Evolutionary conservation across 37 sponge, comb jelly and placozoan genomes (phyloP), one percentile per base, ranked within the genome.

Genomic region (Petrosia ficiformis): DNA sequence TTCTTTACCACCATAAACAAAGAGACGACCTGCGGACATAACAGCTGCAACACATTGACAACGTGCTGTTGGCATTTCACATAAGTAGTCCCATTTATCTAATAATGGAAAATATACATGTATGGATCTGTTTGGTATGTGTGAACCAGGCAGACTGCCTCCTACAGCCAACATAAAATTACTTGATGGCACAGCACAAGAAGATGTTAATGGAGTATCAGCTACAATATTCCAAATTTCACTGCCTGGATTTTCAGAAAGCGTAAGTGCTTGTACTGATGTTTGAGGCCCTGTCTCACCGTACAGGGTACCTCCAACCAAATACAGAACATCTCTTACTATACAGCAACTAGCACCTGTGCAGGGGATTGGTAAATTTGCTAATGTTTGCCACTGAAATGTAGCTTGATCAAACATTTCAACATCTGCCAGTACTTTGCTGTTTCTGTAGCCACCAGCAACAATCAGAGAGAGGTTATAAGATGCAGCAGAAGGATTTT

Each of bases 271-370:
- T 33, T 59, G 77, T 0, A 77, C 72, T 36, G 44, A 41, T n/a
- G 44, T 66, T 35, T 70, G 41, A 8, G 84, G 72, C 14, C 84
- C 84, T 28, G 33, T 63, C 57, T 77, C 84, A 8, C 77, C 84
- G 67, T 77, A 84, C 48, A 77, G 77, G 39, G 61, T 72, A 39
- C 84, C 84, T 2, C 84, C 84, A 56, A 84, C 65, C 29, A 84
- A 72, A 28, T 77, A 84, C 77, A 75, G 75, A 4, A 26, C 42
- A 33, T 64, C 37, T 28, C 69, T 44, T 3, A 84, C 39, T 39
- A 84, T 31, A 36, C 84, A 84, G 11, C 70, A 71, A 21, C 76
- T 71, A 75, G 75, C 75, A 8, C 84, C 52, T 2, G 77, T 63
- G 36, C 77, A 40, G 66, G 77, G 72, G 44, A 77, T 69, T 5